Base-by-base conservation (phyloP, 2,797 vertebrate genomes). In the Centropyge bicolor region DNA sequence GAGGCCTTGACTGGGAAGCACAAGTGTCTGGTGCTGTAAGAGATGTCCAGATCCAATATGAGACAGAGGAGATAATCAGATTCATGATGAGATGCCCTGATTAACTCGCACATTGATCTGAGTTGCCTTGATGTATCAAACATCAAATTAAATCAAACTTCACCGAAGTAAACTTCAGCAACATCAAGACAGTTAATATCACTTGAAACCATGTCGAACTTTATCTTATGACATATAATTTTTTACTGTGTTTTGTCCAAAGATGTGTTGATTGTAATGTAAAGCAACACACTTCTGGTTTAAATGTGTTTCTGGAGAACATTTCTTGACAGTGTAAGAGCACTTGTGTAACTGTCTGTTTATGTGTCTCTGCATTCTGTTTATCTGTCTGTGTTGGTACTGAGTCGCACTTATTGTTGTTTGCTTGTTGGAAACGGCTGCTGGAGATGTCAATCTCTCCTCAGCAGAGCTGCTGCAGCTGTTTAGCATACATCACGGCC, bases 391-490 rank as follows among this genome's bases (percentile, higher is more conserved):
- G 61, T 54, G 76, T 62, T 86, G 84, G 89, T 78, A 74, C 76
- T 6, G 38, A 77, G 38, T 74, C 80, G 83, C 78, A 49, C 81
- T 88, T 82, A 81, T 81, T 86, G 88, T 86, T 89, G 85, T 91
- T 86, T 81, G 70, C 83, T 87, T 31, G 75, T 77, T 86, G 85
- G 77, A 76, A 88, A 61, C 82, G 81, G 83, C 86, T 91, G 88
- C 76, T 80, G 85, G 76, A 88, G 85, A 86, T 86, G 88, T 90
- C 89, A 89, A n/a, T 87, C 77, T 84, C 71, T 85, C 72, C 72
- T 76, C 82, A 41, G 84, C 76, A 57, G 82, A 85, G 87, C 77
- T 46, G 80, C 82, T 83, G 86, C 87, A 89, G 89, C 89, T 91
- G 91, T 86, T 92, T 81, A 78, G 83, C 89, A 81, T 78, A 87